Percentiles rank a stretch among this genome's conserved stretches.
Conservation (phyloP, 2,113 vertebrate species). For the Vombatus ursinus region DNA sequence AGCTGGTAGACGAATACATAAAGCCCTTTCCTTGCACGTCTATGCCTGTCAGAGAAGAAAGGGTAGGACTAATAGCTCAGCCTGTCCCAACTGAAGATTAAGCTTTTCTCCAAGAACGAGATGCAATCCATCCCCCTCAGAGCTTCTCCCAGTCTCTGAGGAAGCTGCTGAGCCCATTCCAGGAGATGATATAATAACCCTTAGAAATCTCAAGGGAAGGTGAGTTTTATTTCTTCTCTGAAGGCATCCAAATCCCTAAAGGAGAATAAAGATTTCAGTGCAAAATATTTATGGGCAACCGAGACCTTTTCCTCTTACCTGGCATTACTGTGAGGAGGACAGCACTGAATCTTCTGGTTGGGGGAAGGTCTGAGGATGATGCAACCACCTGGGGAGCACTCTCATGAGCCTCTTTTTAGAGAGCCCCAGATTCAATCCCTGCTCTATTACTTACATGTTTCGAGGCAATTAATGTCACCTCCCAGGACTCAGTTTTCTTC, state of each 20-base stretch:
- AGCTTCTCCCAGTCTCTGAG: not conserved
- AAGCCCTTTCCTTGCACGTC: not conserved
- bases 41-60: constrained; percentile 35
- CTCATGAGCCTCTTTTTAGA: not conserved
- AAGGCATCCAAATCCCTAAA: constrained; percentile 15
- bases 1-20: constrained; percentile 9
- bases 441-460: not conserved
- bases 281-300: not conserved
- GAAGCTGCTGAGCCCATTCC: constrained; percentile 4
- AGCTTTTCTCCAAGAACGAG: not conserved
- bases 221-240: not conserved
- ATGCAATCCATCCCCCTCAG: not conserved
- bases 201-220: not conserved
- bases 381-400: not conserved
- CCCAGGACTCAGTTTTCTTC: not conserved
- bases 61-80: not conserved
- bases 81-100: not conserved
- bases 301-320: not conserved
- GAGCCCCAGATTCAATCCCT: not conserved
- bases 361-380: not conserved
- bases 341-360: not conserved
- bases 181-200: not conserved
- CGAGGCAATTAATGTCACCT: not conserved
- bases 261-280: constrained; percentile 7
- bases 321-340: not conserved